A percentile compares a stretch with the other conserved stretches of the same genome.
Conservation (phyloP, 2,113 vertebrate species). For the Thalassarche chlororhynchos region DNA sequence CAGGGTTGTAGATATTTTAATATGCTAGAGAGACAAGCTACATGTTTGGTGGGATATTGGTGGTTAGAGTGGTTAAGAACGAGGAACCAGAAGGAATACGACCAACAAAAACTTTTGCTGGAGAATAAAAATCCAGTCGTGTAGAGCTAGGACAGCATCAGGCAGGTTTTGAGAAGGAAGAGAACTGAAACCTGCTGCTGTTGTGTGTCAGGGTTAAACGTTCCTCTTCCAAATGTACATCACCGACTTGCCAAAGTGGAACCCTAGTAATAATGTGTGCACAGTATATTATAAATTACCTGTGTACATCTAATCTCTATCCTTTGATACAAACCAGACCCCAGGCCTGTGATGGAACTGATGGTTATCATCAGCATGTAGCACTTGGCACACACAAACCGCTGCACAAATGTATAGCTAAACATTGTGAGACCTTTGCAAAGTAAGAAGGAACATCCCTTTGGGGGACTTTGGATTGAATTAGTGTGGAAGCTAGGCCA, state of each 20-base stretch:
- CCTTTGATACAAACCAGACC: neutral
- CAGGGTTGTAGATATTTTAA: neutral
- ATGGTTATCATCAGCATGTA: neutral
- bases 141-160: neutral
- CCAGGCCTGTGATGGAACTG: neutral
- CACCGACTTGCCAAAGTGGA: neutral
- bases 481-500: neutral
- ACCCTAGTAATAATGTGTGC: neutral
- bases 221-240: neutral
- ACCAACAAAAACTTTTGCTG: slow-evolving; percentile 2
- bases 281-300: neutral
- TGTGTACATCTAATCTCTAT: neutral
- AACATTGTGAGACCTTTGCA: neutral
- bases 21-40: neutral
- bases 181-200: neutral
- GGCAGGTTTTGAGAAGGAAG: slow-evolving; percentile 8
- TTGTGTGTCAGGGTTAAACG: neutral
- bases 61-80: slow-evolving; percentile 5
- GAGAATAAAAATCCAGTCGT: neutral
- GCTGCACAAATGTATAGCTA: neutral
- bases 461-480: neutral
- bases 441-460: neutral
- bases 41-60: neutral
- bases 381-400: neutral
- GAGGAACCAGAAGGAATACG: neutral